Conservation (phyloP, 2,888 invertebrate genomes). For the Leistus spinibarbis region DNA sequence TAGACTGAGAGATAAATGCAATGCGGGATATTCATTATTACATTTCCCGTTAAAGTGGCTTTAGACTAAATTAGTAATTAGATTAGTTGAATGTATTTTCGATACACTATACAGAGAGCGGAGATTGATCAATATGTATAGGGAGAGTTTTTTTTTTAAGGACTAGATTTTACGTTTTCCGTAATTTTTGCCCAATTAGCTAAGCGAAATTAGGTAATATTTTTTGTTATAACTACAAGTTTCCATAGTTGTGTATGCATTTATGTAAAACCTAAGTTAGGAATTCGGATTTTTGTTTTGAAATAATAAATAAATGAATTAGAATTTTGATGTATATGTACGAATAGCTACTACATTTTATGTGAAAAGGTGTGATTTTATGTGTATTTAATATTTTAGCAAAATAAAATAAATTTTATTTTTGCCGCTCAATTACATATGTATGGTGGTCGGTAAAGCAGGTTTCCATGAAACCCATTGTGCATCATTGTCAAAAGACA, state of each 20-base stretch:
- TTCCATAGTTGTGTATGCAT: too few species aligned
- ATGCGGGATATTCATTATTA: background rate
- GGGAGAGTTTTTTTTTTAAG: too few species aligned
- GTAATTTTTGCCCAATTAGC: too few species aligned
- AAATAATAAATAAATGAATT: too few species aligned
- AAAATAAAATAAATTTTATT: background rate
- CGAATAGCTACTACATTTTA: background rate
- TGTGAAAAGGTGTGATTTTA: background rate
- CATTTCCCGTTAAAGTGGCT: background rate
- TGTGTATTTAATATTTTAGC: background rate
- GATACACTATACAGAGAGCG: too few species aligned
- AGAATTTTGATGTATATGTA: background rate
- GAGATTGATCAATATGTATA: too few species aligned
- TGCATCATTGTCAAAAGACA: conserved; percentile 26
- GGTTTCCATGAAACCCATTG: conserved; percentile 14
- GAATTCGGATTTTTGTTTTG: too few species aligned
- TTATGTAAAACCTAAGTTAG: too few species aligned
- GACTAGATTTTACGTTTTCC: too few species aligned
- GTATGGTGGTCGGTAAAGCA: background rate
- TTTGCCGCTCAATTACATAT: background rate
- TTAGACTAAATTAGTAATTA: background rate
- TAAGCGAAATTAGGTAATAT: too few species aligned
- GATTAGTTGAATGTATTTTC: too few species aligned
- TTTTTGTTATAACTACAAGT: too few species aligned
- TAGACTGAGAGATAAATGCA: background rate